phyloP scores from a whole-genome alignment of 2,888 invertebrate genomes.

The Drosophila anomalata region DNA sequence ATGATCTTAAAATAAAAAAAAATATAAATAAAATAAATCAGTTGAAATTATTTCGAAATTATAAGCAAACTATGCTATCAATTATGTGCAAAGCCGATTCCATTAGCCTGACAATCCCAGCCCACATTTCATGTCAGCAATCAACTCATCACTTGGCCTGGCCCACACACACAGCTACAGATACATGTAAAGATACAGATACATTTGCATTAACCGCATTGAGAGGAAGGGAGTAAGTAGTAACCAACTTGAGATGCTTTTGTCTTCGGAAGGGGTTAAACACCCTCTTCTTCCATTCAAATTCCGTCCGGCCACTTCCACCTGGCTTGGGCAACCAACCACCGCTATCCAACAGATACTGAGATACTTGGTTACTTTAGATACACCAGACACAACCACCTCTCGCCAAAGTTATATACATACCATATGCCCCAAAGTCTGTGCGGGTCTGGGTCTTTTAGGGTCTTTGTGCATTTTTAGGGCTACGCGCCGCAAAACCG shows the following conservation, averaged over 20 bases:
- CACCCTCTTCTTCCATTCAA: constrained; percentile 3
- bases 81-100: constrained; percentile 32
- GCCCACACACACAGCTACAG: background rate
- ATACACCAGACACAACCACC: constrained; percentile 4
- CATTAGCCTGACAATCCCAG: constrained; percentile 35
- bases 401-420: background rate
- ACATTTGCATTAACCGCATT: background rate
- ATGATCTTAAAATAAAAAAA: too few species aligned
- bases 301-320: constrained; percentile 21
- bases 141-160: constrained; percentile 33
- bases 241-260: constrained; percentile 3
- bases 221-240: background rate
- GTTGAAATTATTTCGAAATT: constrained; percentile 4
- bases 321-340: background rate
- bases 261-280: constrained; percentile 9
- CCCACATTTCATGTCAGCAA: constrained; percentile 36
- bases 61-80: constrained; percentile 22
- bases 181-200: background rate
- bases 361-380: background rate
- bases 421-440: constrained; percentile 7
- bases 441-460: constrained; percentile 13
- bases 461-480: constrained; percentile 67
- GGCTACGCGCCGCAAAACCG: constrained; percentile 74
- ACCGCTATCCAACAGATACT: constrained; percentile 4
- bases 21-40: background rate